These are phyloP conservation scores for Perca schrenkii DNA, from an alignment of 2,113 vertebrate genomes.

Conservation along the genomic window DNA sequence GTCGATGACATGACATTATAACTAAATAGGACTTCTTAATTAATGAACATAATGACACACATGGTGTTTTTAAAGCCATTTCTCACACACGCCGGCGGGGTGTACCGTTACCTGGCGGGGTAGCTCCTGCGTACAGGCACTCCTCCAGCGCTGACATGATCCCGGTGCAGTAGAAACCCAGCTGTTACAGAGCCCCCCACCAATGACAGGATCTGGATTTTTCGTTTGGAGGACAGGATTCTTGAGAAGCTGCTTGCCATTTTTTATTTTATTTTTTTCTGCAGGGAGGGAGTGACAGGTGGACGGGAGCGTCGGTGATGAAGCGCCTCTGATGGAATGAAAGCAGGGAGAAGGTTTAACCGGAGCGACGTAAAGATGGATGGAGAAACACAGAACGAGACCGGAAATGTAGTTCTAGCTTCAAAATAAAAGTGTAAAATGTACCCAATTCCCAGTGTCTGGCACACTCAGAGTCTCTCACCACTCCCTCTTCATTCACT, in stretches of 20 bases:
- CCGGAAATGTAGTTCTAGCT: not conserved
- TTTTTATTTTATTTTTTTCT: not conserved
- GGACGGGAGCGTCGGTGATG: conserved; percentile 27
- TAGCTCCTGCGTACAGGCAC: conserved; percentile 87
- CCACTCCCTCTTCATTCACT: no score
- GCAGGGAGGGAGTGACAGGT: not conserved
- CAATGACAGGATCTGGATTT: conserved; percentile 88
- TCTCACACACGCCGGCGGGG: not conserved
- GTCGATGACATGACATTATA: not conserved
- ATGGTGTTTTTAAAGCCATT: no score
- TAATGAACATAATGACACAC: no score
- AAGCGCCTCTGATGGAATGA: conserved; percentile 56
- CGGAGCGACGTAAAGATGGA: conserved; percentile 24
- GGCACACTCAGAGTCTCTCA: no score
- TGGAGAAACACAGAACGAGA: accelerated
- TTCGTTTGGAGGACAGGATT: conserved; percentile 85
- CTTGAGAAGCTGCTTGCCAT: conserved; percentile 93
- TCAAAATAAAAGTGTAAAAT: conserved; percentile 57
- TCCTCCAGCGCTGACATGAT: conserved; percentile 85
- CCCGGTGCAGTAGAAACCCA: conserved; percentile 88
- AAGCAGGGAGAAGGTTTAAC: not conserved
- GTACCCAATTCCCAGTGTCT: no score
- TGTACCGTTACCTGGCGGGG: conserved; percentile 88
- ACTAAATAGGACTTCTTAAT: not conserved
- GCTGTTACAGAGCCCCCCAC: conserved; percentile 90